Conservation (phyloP, 2,113 vertebrate genomes). For the Rhabdomys dilectus region DNA sequence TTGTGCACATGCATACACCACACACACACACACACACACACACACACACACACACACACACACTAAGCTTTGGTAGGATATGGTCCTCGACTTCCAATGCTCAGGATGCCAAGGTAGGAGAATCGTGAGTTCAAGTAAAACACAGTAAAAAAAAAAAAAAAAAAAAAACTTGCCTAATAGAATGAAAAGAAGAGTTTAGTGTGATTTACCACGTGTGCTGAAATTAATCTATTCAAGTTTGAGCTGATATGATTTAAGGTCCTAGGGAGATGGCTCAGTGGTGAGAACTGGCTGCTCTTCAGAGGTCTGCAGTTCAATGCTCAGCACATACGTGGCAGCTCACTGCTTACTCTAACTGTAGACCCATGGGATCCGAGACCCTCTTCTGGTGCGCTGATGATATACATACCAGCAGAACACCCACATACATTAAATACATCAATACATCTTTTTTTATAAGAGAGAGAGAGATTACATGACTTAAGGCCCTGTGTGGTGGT, state of each 20-base stretch:
- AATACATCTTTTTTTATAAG: too few relatives aligned
- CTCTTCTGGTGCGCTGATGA: background rate
- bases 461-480: slow-evolving; percentile 7
- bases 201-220: background rate
- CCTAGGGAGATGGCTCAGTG: background rate
- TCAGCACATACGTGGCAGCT: background rate
- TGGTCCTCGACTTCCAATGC: background rate
- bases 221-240: background rate
- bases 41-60: background rate
- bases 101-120: background rate
- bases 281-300: background rate
- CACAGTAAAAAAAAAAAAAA: too few relatives aligned
- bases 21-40: background rate
- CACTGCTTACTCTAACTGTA: background rate
- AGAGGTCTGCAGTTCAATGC: background rate
- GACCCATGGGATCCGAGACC: background rate
- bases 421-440: background rate
- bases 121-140: background rate
- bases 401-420: background rate
- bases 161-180: background rate
- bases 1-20: background rate
- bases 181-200: background rate
- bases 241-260: background rate
- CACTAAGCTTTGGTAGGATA: background rate
- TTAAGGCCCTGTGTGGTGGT: background rate